Conservation (phyloP, 2,113 vertebrate genomes). For the Mus spicilegus region DNA sequence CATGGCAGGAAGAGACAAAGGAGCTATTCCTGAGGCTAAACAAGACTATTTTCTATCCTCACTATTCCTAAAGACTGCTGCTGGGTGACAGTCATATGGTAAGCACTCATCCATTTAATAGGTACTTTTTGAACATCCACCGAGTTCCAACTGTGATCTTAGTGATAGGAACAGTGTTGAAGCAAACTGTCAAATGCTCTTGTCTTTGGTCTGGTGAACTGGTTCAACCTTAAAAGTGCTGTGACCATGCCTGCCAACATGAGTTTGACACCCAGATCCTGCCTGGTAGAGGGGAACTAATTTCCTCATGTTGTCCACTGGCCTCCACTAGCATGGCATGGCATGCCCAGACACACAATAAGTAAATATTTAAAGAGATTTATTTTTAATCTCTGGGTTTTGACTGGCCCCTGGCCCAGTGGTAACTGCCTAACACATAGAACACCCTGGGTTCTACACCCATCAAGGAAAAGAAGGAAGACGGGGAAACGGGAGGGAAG, state of each 20-base stretch:
- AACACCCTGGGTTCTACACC: not conserved
- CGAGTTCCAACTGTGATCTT: not conserved
- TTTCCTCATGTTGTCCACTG: not conserved
- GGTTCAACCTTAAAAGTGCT: not conserved
- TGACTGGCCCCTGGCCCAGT: not conserved
- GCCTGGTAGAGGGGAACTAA: too few species aligned
- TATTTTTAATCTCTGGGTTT: not conserved
- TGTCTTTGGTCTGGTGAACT: not conserved
- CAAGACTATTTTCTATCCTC: not conserved
- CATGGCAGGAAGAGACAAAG: not conserved
- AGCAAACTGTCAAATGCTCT: too few species aligned
- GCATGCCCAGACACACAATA: not conserved
- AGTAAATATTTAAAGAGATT: not conserved
- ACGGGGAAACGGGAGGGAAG: not conserved
- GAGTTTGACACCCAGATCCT: too few species aligned
- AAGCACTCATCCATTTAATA: not conserved
- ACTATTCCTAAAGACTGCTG: not conserved
- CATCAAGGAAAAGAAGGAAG: not conserved
- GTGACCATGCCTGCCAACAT: not conserved
- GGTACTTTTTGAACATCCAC: not conserved
- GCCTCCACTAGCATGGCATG: not conserved
- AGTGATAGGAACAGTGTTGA: not conserved
- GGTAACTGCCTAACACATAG: not conserved
- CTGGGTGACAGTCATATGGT: not conserved
- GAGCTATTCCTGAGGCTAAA: not conserved